Evolutionary conservation across 2,888 invertebrate genomes (phyloP).

Genomic region (Melinopterus prodromus): DNA sequence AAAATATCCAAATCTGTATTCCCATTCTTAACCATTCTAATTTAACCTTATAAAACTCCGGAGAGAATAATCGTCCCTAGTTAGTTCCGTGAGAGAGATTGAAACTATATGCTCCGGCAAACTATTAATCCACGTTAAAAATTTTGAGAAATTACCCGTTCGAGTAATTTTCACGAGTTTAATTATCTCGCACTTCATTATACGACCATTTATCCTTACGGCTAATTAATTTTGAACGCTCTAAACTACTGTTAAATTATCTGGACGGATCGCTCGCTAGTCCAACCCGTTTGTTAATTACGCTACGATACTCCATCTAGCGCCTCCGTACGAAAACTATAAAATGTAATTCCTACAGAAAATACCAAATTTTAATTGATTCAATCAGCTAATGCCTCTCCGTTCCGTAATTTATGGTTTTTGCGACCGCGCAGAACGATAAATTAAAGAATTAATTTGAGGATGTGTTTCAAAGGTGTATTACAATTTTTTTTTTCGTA

Average conservation of each 20-base stretch:
- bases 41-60: background rate
- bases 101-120: background rate
- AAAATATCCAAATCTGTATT: background rate
- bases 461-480: background rate
- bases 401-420: slow-evolving; percentile 4
- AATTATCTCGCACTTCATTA: slow-evolving; percentile 15
- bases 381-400: slow-evolving; percentile 4
- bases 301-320: background rate
- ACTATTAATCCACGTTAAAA: slow-evolving; percentile 4
- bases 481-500: background rate
- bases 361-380: background rate
- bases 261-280: slow-evolving; percentile 5
- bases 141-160: slow-evolving; percentile 4
- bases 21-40: background rate
- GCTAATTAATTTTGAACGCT: slow-evolving; percentile 26
- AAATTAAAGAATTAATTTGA: background rate
- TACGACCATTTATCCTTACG: slow-evolving; percentile 25
- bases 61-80: background rate
- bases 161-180: slow-evolving; percentile 4
- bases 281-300: slow-evolving; percentile 10
- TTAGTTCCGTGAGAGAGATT: slow-evolving; percentile 4
- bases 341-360: background rate
- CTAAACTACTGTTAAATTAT: slow-evolving; percentile 23
- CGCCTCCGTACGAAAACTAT: background rate
- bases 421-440: background rate